These are phyloP conservation scores for Punctoribates punctum DNA, from an alignment of 2,888 invertebrate genomes.

Conservation along the genomic window DNA sequence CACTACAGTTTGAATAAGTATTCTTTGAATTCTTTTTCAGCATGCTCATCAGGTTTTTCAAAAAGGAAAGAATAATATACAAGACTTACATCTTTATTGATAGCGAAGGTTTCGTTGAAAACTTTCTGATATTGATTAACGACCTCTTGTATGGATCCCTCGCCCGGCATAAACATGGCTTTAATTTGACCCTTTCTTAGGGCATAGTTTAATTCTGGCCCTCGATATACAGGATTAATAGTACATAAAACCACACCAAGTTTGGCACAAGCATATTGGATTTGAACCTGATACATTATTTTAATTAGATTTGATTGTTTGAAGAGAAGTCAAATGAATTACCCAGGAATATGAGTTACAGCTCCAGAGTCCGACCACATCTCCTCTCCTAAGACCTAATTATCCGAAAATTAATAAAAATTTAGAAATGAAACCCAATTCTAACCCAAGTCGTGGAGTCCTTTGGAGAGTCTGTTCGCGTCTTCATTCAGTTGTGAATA, in stretches of 20 bases:
- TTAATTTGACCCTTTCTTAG: conserved; percentile 40
- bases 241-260: conserved; percentile 41
- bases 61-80: too few relatives aligned
- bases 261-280: conserved; percentile 41
- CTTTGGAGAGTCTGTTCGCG: conserved; percentile 35
- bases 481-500: conserved; percentile 39
- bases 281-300: neutral
- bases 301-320: neutral
- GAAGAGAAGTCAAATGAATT: too few relatives aligned
- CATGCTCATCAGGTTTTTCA: too few relatives aligned
- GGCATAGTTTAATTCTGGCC: conserved; percentile 42
- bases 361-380: conserved; percentile 42
- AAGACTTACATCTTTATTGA: conserved; percentile 1
- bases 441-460: conserved; percentile 37
- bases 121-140: conserved; percentile 38
- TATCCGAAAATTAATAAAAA: neutral
- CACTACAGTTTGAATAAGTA: too few relatives aligned
- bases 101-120: conserved; percentile 4
- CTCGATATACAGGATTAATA: conserved; percentile 44
- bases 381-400: conserved; percentile 40
- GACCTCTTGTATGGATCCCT: conserved; percentile 21
- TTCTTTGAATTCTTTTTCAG: too few relatives aligned
- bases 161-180: conserved; percentile 43
- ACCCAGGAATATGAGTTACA: conserved; percentile 43
- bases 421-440: neutral